A percentile compares a stretch with the other conserved stretches of the same genome.
phyloP scores from a whole-genome alignment of 2,113 vertebrate species.

The Solea senegalensis region DNA sequence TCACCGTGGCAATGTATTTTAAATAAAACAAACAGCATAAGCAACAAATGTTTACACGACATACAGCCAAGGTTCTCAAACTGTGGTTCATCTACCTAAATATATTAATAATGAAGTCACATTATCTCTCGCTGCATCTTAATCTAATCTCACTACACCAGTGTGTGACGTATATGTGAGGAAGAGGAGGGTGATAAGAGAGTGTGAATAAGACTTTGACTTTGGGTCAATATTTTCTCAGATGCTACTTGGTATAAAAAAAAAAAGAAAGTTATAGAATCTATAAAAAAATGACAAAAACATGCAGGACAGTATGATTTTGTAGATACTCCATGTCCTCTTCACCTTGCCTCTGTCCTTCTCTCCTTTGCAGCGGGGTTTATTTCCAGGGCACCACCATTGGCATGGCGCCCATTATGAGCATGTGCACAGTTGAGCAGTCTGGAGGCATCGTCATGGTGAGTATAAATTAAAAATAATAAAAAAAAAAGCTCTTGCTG shows the following conservation, averaged over 20 bases:
- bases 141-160: too few species aligned
- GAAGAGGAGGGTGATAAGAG: too few species aligned
- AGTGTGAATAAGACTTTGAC: too few species aligned
- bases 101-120: too few species aligned
- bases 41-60: not conserved
- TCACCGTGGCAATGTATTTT: not conserved
- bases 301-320: not conserved
- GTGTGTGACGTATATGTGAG: too few species aligned
- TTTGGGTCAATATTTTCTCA: too few species aligned
- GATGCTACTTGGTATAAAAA: too few species aligned
- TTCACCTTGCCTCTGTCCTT: conserved; percentile 11
- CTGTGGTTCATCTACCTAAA: too few species aligned
- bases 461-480: conserved; percentile 67
- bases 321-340: not conserved
- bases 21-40: too few species aligned
- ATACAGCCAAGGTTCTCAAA: not conserved
- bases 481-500: not conserved
- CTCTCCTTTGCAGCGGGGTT: conserved; percentile 85
- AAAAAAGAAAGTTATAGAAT: too few species aligned
- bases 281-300: not conserved
- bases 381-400: conserved; percentile 98
- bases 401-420: conserved; percentile 99
- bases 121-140: too few species aligned
- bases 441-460: conserved; percentile 99
- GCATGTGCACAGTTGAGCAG: conserved; percentile 97